Evolutionary conservation across 2,113 vertebrate genomes (phyloP), one percentile per base, ranked within the genome.

Genomic region (Tapirus terrestris): DNA sequence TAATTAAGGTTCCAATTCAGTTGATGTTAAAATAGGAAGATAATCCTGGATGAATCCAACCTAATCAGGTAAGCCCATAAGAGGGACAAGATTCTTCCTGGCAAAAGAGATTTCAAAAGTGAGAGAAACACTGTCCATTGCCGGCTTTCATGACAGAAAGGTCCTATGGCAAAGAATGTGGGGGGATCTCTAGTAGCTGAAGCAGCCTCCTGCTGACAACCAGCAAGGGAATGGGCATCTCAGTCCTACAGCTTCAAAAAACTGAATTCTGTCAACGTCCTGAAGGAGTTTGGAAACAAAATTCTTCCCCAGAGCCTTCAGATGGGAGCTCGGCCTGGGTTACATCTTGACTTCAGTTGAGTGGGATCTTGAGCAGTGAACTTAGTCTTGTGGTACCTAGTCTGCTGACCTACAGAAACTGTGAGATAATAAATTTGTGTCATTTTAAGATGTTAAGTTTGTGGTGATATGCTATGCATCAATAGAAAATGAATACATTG

Each of bases 311-410:
- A 63, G 33, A 51, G 80, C 11, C 16, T 73, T 60, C 70, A 36
- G 8, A 14, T 12, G 56, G 56, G 31, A 36, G 20, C 58, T 51
- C 39, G 43, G 45, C 17, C 70, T 33, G 17, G 8, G 2, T 4
- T 12, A 65, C 27, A 31, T 39, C 18, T 33, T 27, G 67, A 65
- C 16, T 33, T 93, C n/a, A 29, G 14, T 18, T 58, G 33, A 68
- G 14, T 39, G 61, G 87, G 29, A 36, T 8, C 23, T 18, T 58
- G 27, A 21, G 16, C 10, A 79, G 36, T 36, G 36, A 86, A 23
- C 18, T 1, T 0, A 45, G 11, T 27, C 39, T 29, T 10, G 3
- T 21, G 14, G 31, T 36, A 1, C 16, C 60, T 29, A 7, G 60
- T 45, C 27, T 67, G 43, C n/a, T n/a, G 72, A 53, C 18, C 18